A percentile compares a stretch with the other conserved stretches of the same genome.
Conservation (phyloP, 2,888 invertebrate genomes). For the Osedax fenrisi region DNA sequence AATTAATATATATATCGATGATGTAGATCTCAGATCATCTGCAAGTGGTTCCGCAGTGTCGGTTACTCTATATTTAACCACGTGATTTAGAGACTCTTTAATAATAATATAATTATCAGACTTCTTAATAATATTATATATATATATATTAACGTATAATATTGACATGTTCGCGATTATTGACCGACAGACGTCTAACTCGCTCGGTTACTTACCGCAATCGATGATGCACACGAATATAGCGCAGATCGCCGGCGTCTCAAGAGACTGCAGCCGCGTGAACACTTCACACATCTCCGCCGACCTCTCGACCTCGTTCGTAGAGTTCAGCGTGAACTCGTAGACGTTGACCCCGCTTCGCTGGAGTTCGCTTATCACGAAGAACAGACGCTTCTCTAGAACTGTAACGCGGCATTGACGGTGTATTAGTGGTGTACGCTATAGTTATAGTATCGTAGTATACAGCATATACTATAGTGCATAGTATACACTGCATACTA, state of each 20-base stretch:
- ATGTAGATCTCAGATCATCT: too few relatives aligned
- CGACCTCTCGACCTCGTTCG: neutral
- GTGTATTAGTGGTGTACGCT: neutral
- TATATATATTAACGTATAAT: too few relatives aligned
- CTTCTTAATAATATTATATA: too few relatives aligned
- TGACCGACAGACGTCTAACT: too few relatives aligned
- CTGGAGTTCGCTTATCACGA: neutral
- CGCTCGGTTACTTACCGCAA: neutral
- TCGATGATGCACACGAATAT: neutral
- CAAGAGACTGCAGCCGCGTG: neutral
- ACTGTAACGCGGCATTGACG: neutral
- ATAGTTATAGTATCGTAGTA: neutral
- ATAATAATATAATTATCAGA: too few relatives aligned
- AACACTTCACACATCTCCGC: neutral
- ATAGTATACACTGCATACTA: too few relatives aligned
- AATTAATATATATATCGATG: too few relatives aligned
- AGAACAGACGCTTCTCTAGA: neutral
- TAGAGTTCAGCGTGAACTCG: neutral
- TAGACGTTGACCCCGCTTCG: neutral
- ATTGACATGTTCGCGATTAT: too few relatives aligned
- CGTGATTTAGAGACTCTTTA: too few relatives aligned
- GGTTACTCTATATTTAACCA: too few relatives aligned
- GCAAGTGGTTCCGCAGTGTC: too few relatives aligned
- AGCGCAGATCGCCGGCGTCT: neutral
- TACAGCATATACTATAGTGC: too few relatives aligned